Conservation (phyloP, 1,140 invertebrate genomes). For the Tetramorium parvispinum region DNA sequence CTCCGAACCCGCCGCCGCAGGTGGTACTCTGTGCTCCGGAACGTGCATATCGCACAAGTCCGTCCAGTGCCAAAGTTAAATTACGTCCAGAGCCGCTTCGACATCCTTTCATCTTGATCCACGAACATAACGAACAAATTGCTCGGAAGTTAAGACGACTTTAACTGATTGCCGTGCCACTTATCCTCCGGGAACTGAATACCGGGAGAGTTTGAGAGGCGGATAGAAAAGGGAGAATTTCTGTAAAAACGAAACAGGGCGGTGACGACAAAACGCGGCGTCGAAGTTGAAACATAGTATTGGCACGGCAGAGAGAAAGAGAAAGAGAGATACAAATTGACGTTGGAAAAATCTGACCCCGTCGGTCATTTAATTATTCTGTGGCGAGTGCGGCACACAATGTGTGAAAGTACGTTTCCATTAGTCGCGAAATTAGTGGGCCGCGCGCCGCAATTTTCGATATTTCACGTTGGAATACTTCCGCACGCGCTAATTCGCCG, state of each 20-base stretch:
- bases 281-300: neutral
- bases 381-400: neutral
- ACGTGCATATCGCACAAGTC: conserved; percentile 52
- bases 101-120: conserved; percentile 32
- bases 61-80: conserved; percentile 63
- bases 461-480: conserved; percentile 54
- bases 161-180: conserved; percentile 49
- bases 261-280: neutral
- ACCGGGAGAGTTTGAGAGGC: neutral
- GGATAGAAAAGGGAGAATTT: neutral
- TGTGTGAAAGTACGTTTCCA: conserved; percentile 31
- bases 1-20: conserved; percentile 35
- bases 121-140: conserved; percentile 60
- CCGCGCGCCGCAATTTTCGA: conserved; percentile 35
- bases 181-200: conserved; percentile 29
- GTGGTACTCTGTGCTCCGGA: conserved; percentile 34
- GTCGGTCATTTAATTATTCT: conserved; percentile 20
- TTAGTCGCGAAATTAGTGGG: conserved; percentile 48
- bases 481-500: conserved; percentile 46
- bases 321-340: neutral
- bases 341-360: conserved; percentile 28
- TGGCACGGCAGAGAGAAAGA: too few relatives aligned
- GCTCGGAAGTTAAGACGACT: conserved; percentile 55
- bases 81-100: conserved; percentile 61
- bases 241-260: neutral